Conservation (phyloP, 2,113 vertebrate genomes). For the Meles meles region DNA sequence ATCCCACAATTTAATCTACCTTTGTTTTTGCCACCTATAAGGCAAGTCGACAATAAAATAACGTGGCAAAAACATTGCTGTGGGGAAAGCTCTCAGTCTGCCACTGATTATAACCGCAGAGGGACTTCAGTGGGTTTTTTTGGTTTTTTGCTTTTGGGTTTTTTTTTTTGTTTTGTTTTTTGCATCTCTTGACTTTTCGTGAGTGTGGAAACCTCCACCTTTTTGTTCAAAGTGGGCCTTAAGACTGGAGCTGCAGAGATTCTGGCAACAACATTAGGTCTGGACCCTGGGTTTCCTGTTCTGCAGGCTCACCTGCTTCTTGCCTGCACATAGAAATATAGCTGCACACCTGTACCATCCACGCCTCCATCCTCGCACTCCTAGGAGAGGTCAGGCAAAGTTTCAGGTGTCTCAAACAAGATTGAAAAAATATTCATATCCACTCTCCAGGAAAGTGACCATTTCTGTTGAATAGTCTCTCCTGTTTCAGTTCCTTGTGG, state of each 20-base stretch:
- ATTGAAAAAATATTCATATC: background rate
- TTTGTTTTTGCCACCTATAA: background rate
- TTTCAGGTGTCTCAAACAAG: background rate
- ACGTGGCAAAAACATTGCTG: background rate
- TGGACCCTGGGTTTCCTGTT: background rate
- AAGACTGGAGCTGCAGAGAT: background rate
- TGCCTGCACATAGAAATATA: background rate
- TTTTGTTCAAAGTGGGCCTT: background rate
- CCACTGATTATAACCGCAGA: too few species aligned
- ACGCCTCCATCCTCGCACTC: too few species aligned
- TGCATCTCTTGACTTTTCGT: background rate
- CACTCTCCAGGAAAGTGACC: background rate
- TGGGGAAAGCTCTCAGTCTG: background rate
- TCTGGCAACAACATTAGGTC: background rate
- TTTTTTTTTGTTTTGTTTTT: background rate
- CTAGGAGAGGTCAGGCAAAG: background rate
- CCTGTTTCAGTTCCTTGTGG: background rate
- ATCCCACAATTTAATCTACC: background rate
- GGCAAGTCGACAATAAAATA: background rate
- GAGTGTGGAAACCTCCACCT: background rate
- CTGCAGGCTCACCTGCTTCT: background rate
- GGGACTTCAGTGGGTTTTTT: background rate
- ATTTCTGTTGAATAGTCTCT: background rate
- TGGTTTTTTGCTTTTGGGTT: background rate
- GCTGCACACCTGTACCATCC: rapidly evolving